phyloP scores from a whole-genome alignment of 2,113 vertebrate species.

The Mungos mungo region DNA sequence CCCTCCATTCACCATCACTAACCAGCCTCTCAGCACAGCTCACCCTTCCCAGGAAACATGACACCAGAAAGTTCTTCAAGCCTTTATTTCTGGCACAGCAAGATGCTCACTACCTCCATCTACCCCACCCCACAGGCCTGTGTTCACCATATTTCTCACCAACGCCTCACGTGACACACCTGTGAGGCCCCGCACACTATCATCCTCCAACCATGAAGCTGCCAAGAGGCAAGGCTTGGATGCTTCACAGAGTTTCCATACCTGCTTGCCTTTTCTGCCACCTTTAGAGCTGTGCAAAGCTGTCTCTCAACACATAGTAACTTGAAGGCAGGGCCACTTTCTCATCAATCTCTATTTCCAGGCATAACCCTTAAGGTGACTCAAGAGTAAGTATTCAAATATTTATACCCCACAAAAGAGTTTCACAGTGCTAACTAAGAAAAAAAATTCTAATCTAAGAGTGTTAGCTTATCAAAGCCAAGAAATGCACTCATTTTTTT shows the following conservation, averaged over 20 bases:
- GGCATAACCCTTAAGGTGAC: background rate
- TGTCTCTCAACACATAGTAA: background rate
- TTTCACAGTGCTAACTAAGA: background rate
- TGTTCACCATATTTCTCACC: background rate
- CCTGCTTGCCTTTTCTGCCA: background rate
- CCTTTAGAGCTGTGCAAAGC: rapidly evolving
- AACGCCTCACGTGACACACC: rapidly evolving
- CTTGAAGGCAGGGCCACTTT: background rate
- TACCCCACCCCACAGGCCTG: background rate
- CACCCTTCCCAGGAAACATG: background rate
- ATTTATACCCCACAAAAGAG: background rate
- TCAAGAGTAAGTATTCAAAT: background rate
- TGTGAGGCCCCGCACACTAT: too few species aligned
- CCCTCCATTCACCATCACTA: rapidly evolving
- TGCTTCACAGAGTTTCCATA: background rate
- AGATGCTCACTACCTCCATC: background rate
- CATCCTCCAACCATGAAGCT: background rate
- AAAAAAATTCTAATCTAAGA: background rate
- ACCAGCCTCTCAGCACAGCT: background rate
- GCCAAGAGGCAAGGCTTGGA: background rate
- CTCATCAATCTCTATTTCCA: background rate
- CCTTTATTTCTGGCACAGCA: background rate
- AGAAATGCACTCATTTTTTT: background rate
- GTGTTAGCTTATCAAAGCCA: background rate
- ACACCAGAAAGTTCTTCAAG: background rate